These are phyloP conservation scores for Zaprionus ghesquierei DNA, from an alignment of 1,140 invertebrate genomes.

Conservation along the genomic window DNA sequence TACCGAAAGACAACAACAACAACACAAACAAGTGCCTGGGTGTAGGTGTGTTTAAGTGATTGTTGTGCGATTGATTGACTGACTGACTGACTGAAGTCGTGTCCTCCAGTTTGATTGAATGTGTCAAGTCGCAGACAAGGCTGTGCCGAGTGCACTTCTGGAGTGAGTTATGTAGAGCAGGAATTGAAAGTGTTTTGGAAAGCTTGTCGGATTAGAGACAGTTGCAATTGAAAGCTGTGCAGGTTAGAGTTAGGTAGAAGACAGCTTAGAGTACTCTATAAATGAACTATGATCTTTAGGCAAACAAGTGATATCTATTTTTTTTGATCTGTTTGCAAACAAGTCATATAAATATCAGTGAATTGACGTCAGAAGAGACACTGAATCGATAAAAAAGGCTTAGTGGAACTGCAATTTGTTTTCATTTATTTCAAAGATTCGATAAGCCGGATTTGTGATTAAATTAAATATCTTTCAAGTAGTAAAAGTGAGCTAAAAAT, in stretches of 20 bases:
- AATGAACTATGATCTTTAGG: not conserved
- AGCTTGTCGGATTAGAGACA: not conserved
- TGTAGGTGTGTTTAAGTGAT: conserved; percentile 15
- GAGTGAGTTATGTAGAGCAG: not conserved
- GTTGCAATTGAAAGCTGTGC: not conserved
- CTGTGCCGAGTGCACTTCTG: conserved; percentile 13
- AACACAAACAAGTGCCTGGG: not conserved
- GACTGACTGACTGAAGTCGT: conserved; percentile 9
- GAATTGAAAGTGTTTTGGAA: not conserved
- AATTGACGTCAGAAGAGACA: not conserved
- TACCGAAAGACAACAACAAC: conserved; percentile 17
- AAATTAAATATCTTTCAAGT: too few species aligned
- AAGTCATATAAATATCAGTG: too few species aligned
- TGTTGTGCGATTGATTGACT: conserved; percentile 18
- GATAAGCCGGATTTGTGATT: not conserved
- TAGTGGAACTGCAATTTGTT: not conserved
- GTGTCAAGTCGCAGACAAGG: conserved; percentile 27
- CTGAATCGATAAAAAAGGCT: not conserved
- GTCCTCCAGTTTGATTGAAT: conserved; percentile 33
- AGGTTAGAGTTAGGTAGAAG: too few species aligned
- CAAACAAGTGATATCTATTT: not conserved
- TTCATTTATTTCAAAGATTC: not conserved
- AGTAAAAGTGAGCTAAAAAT: too few species aligned
- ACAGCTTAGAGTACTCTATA: not conserved
- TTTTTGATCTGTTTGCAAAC: not conserved